phyloP scores from a whole-genome alignment of 2,797 vertebrate species.

The Rousettus madagascariensis region DNA sequence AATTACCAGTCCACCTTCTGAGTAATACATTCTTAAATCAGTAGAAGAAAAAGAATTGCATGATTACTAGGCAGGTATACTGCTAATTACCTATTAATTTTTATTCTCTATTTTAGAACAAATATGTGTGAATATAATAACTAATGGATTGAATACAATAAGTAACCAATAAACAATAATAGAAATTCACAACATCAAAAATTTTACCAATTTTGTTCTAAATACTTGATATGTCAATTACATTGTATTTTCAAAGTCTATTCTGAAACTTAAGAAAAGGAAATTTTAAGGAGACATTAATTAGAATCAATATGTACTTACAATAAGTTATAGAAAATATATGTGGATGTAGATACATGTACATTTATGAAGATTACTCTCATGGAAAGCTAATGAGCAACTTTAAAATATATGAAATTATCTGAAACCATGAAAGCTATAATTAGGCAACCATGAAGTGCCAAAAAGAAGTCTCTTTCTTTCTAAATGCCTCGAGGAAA shows the following conservation, averaged over 20 bases:
- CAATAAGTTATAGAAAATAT: neutral
- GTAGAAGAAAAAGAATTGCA: constrained; percentile 24
- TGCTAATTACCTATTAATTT: constrained; percentile 5
- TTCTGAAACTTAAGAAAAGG: constrained; percentile 45
- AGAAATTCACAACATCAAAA: constrained; percentile 40
- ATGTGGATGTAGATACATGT: neutral
- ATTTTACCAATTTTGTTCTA: constrained; percentile 35
- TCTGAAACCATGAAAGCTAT: neutral
- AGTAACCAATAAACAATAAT: neutral
- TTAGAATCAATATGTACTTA: constrained; percentile 2
- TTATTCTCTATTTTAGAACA: constrained; percentile 30
- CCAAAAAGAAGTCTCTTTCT: neutral
- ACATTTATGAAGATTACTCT: neutral
- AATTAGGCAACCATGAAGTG: neutral
- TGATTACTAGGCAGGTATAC: neutral
- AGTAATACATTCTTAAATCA: neutral
- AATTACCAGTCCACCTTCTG: neutral
- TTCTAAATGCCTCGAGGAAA: constrained; percentile 4
- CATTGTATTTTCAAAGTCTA: neutral
- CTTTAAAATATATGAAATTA: neutral
- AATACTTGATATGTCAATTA: neutral
- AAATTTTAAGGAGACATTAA: neutral
- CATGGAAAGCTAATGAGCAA: neutral
- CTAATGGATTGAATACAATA: neutral
- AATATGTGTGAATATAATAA: constrained; percentile 20